phyloP scores from a whole-genome alignment of 35 echinoderm and acorn worm genomes.

The Acanthaster planci region DNA sequence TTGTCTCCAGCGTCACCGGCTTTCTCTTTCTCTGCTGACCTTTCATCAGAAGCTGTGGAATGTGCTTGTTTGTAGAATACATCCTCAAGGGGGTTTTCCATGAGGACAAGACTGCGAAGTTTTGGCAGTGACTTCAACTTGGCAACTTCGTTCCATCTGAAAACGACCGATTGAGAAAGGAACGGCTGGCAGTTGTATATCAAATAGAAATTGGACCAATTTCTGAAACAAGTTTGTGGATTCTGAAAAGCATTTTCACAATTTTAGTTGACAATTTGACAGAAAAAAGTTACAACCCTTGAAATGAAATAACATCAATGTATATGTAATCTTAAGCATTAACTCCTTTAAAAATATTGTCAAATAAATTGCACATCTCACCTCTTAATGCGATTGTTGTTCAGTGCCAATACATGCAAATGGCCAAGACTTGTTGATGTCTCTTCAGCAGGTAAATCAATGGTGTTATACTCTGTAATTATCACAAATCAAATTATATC shows the following conservation, averaged over 20 bases:
- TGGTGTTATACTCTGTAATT: neutral
- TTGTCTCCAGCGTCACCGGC: neutral
- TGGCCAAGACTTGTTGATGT: neutral
- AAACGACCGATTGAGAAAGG: neutral
- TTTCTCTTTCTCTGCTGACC: neutral
- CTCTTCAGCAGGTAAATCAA: neutral
- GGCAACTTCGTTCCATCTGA: conserved; percentile 82
- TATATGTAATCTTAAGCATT: too few relatives aligned
- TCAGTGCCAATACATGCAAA: neutral
- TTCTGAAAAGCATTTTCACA: neutral
- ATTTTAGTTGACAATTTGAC: neutral
- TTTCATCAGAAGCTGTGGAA: neutral
- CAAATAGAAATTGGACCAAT: too few relatives aligned
- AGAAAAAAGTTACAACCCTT: neutral
- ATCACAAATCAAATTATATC: too few relatives aligned
- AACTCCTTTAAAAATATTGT: too few relatives aligned
- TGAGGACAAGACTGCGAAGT: conserved; percentile 77
- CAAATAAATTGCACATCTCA: neutral
- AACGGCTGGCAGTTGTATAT: neutral
- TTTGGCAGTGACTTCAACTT: conserved; percentile 54
- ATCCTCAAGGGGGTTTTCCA: conserved; percentile 74
- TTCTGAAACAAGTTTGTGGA: neutral
- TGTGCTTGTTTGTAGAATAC: neutral
- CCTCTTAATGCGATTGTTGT: neutral
- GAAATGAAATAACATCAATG: too few relatives aligned